Evolutionary conservation across 2,113 vertebrate species (phyloP), one percentile per base, ranked within the genome.

Genomic region (Gopherus evgoodei): DNA sequence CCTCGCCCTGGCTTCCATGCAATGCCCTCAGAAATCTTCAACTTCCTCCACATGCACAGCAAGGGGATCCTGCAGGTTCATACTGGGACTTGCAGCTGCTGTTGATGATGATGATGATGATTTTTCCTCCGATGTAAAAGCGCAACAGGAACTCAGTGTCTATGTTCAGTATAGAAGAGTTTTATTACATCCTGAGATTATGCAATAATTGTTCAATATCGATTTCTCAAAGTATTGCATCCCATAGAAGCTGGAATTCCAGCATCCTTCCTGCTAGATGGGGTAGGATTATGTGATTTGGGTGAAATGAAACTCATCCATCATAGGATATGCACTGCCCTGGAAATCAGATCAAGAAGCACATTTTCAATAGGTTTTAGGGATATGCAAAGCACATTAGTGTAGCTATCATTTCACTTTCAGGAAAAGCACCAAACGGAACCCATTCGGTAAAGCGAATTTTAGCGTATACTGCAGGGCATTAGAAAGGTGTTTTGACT

Each of bases 21-120:
- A 5, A 99, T 99, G 99, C 99, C 99, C 72, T 98, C 99, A 0
- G 99, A 99, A 97, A 99, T 99, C 94, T 99, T 99, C 97, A 99
- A 99, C 96, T 99, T 99, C 91, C 98, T 99, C 72, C 99, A 99
- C 97, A 99, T 99, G 99, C 99, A 99, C 94, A 99, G 99, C 90
- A 99, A 99, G 4, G 99, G 99, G 83, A 99, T 99, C 94, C 95
- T 99, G 69, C 97, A 98, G 2, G 99, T 99, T 27, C 99, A 99
- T 97, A 99, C 99, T 0, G 98, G 98, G 29, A 96, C 97, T 91
- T 99, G 99, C 94, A 98, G 97, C 97, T 99, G 98, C 84, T 99
- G 99, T 97, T 99, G 98, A 98, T 97, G 91, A 98, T 84, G 52
- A 98, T 83, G 52, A 53, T 53, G 79, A 24, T 1, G 2, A 25